Evolutionary conservation across 2,888 invertebrate species (phyloP), one percentile per base, ranked within the genome.

Genomic region (Flexamia atlantica): DNA sequence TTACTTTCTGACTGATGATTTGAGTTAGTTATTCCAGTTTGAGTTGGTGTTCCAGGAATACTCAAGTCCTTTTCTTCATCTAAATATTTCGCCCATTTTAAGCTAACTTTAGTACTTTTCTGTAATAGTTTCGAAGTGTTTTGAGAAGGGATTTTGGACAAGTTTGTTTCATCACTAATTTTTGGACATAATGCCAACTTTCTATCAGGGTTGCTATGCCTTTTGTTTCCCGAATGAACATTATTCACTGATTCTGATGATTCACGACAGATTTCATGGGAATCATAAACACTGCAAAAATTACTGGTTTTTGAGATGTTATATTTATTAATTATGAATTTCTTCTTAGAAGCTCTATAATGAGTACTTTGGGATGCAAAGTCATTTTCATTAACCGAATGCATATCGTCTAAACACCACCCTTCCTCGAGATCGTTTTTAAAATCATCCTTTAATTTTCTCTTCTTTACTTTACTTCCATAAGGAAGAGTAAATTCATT

Each of bases 21-120:
- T 7, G 12, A 23, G 14, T 3, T 23, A 28, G 60, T 23, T 10
- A n/a, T n/a, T 60, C 23, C n/a, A 60, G n/a, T n/a, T 23, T 28
- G 25, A 60, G 25, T 2, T 10, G n/a, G n/a, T 9, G 23, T 60
- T 10, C n/a, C 28, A 23, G 36, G 5, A 36, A 9, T 7, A 36
- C 36, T 36, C 36, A 36, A 36, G 36, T 68, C 68, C 28, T 32
- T 14, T 14, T 68, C 68, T 30, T 68, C n/a, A 4, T 68, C 68
- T 30, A 30, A 32, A 68, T 68, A 68, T 7, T 68, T 30, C 2
- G 28, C 30, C 68, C 68, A 68, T 68, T 28, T 68, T 12, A 68
- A 32, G 20, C 28, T 30, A 30, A 30, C 32, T 30, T 68, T 68
- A 68, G 5, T 3, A 68, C 7, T 30, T 28, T 36, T 68, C 20